A percentile compares a stretch with the other conserved stretches of the same genome.
Conservation (phyloP, 2,888 invertebrate genomes). For the Himalopsyche kuldschensis region DNA sequence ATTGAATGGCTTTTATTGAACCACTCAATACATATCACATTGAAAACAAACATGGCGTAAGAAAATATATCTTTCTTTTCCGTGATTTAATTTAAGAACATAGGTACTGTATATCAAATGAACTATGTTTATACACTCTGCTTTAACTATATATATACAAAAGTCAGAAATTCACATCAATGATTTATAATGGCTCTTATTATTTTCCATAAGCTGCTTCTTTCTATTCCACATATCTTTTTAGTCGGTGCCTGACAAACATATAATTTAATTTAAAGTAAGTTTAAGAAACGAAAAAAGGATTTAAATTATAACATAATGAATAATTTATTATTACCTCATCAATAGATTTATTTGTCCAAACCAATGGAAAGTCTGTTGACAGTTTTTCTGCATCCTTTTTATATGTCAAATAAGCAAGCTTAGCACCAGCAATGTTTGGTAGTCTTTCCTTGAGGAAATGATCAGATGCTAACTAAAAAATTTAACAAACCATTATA, state of each 20-base stretch:
- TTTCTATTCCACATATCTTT: too few relatives aligned
- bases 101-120: too few relatives aligned
- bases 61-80: too few relatives aligned
- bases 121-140: too few relatives aligned
- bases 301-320: not conserved
- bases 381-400: not conserved
- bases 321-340: not conserved
- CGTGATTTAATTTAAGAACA: too few relatives aligned
- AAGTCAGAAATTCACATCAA: too few relatives aligned
- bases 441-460: slow-evolving; percentile 5
- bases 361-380: slow-evolving; percentile 16
- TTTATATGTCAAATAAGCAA: slow-evolving; percentile 18
- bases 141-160: too few relatives aligned
- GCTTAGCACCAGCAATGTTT: slow-evolving; percentile 9
- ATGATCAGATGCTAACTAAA: slow-evolving; percentile 10
- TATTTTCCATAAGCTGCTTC: too few relatives aligned
- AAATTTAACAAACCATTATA: not conserved
- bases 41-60: not conserved
- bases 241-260: too few relatives aligned
- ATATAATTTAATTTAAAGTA: too few relatives aligned
- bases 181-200: too few relatives aligned
- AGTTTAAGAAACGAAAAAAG: too few relatives aligned
- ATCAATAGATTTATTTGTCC: slow-evolving; percentile 12
- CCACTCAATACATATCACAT: not conserved
- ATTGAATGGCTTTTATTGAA: not conserved